Evolutionary conservation across 2,888 invertebrate species (phyloP), one percentile per base, ranked within the genome.

Genomic region (Nemoura dubitans): DNA sequence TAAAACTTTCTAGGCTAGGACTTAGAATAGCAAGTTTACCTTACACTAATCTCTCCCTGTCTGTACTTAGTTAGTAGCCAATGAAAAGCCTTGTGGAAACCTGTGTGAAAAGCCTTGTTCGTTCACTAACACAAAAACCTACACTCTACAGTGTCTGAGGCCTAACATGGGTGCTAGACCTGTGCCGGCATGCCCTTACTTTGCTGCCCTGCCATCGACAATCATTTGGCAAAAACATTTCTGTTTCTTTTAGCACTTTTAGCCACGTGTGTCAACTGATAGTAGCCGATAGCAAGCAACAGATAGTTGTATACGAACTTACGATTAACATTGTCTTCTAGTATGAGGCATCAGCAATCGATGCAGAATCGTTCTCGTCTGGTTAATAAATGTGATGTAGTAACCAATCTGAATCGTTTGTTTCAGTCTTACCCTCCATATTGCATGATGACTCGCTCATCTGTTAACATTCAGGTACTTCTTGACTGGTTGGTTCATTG

Each of bases 401-500:
- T 89, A 89, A 89, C 89, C 87, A 88, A 88, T 88, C 85, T 89
- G 87, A 89, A 89, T 89, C 89, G 88, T 90, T 89, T 90, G 90
- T 90, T 90, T 90, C 90, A 90, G 90, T 90, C 89, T 88, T 88
- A 88, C 89, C 88, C 87, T 89, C 88, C 89, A 89, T 89, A 89
- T 90, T 90, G 90, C 90, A 90, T 90, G 90, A 89, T 89, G 89
- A 89, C 89, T 89, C 89, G 89, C 89, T 89, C 90, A 89, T 89
- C 90, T 90, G 88, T 89, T 88, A 88, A 89, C 88, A 87, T 86
- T 82, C 87, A 89, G 89, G 89, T 89, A 89, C 88, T 88, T 87
- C 87, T 88, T 87, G 28, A 28, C 30, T 88, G 88, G 89, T 88
- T 89, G 88, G 87, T 88, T 88, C 88, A 88, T 86, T 88, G 88